phyloP scores from a whole-genome alignment of 2,888 invertebrate genomes.

The Sclerodermus sp. region DNA sequence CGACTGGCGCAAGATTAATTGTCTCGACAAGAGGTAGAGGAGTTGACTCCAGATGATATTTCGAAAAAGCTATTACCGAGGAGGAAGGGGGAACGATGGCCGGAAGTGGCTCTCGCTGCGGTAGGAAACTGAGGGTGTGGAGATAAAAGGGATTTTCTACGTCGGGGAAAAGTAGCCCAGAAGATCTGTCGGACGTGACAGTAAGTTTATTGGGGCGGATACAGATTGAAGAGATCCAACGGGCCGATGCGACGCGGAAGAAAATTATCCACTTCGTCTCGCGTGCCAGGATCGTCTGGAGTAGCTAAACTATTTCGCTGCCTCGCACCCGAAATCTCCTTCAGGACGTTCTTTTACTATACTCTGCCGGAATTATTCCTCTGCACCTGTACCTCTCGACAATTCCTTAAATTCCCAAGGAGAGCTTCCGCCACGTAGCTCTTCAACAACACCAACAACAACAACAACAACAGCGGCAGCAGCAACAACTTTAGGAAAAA shows the following conservation, averaged over 20 bases:
- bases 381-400: no score
- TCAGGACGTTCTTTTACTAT: no score
- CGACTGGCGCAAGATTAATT: no score
- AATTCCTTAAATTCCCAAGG: no score
- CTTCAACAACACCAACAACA: no score
- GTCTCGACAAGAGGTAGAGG: no score
- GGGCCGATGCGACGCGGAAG: slow-evolving; percentile 21
- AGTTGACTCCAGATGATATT: no score
- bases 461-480: no score
- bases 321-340: slow-evolving; percentile 1
- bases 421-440: no score
- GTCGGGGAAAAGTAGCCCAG: slow-evolving; percentile 9
- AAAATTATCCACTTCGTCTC: slow-evolving; percentile 34
- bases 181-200: slow-evolving; percentile 28
- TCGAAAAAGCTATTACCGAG: neutral
- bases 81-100: slow-evolving; percentile 5
- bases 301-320: slow-evolving; percentile 14
- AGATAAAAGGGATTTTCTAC: slow-evolving; percentile 20
- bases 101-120: slow-evolving; percentile 17
- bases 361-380: no score
- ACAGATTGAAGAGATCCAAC: slow-evolving; percentile 26
- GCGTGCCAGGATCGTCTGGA: slow-evolving; percentile 11
- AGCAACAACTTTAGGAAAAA: no score
- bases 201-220: slow-evolving; percentile 31
- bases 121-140: slow-evolving; percentile 11